Percentiles rank a stretch among this genome's conserved stretches.
Evolutionary conservation across 2,797 vertebrate genomes (phyloP).

Genomic region (Lates japonicus): DNA sequence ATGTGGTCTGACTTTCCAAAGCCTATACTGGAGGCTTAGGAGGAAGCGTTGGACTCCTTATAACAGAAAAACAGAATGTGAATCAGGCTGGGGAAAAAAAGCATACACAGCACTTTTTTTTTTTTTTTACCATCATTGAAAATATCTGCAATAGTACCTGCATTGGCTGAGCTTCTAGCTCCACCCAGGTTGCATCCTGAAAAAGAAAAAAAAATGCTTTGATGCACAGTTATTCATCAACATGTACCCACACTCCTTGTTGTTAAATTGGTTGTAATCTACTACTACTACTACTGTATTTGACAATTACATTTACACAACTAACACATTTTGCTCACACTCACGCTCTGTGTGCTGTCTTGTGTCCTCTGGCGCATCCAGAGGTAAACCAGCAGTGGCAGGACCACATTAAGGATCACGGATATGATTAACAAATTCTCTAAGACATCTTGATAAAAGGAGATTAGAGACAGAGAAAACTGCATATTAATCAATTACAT

Average conservation of each 20-base stretch:
- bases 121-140: not conserved
- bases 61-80: not conserved
- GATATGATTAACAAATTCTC: accelerated
- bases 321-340: not conserved
- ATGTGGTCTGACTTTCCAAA: not conserved
- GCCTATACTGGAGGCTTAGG: not conserved
- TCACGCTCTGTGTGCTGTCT: accelerated
- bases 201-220: not conserved
- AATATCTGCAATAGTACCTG: not conserved
- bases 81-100: not conserved
- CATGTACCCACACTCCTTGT: not conserved
- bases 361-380: not conserved
- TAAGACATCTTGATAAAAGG: not conserved
- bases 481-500: no score
- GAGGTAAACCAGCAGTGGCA: not conserved
- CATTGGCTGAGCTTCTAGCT: accelerated
- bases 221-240: no score
- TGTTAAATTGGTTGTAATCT: not conserved
- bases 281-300: no score
- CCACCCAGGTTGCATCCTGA: not conserved
- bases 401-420: accelerated
- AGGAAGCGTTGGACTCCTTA: not conserved
- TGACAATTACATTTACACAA: not conserved
- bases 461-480: conserved; percentile 1
- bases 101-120: not conserved